Base-by-base conservation (phyloP, 2,113 vertebrate genomes). In the Neopipo cinnamomea region DNA sequence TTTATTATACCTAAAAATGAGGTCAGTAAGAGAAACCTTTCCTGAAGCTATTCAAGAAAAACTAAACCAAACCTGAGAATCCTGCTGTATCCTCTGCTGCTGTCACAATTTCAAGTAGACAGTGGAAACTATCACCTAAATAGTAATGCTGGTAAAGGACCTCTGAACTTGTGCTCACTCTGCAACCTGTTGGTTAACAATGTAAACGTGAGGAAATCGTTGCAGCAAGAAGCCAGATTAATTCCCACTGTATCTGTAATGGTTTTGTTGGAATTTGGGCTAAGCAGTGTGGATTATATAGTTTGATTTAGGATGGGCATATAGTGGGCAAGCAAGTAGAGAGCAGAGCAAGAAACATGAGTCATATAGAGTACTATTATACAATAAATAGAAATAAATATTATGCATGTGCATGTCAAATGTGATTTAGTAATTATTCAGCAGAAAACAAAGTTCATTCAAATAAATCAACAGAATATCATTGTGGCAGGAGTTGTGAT, bases 311-410 rank as follows among this genome's bases (percentile, higher is more conserved):
- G 56, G 10, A 56, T 12, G 25, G 52, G 21, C 12, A 15, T 37
- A 24, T 16, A 73, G 27, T 11, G 13, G 53, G 24, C 24, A 88
- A 89, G 58, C 27, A 66, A 71, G 30, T 6, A 78, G n/a, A 92
- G 91, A 89, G 35, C 1, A 63, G 30, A 88, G 30, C 31, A 65
- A 28, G 35, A 77, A 89, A 65, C 22, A 31, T 8, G 6, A 95
- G 17, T 71, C 37, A 66, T 25, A 70, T 42, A 8, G 90, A 70
- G 35, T 62, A 76, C 44, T 58, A n/a, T 8, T 7, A 5, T 21
- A 35, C 39, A 93, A 87, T 95, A 96, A 96, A 94, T 92, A 96
- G 27, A 78, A 91, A 95, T 93, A 96, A 95, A 71, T 94, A 86
- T 14, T 55, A 61, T 58, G 41, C 14, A 61, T 49, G 31, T 80